Evolutionary conservation across 2,113 vertebrate genomes (phyloP), one percentile per base, ranked within the genome.

Genomic region (Myiozetetes cayanensis): DNA sequence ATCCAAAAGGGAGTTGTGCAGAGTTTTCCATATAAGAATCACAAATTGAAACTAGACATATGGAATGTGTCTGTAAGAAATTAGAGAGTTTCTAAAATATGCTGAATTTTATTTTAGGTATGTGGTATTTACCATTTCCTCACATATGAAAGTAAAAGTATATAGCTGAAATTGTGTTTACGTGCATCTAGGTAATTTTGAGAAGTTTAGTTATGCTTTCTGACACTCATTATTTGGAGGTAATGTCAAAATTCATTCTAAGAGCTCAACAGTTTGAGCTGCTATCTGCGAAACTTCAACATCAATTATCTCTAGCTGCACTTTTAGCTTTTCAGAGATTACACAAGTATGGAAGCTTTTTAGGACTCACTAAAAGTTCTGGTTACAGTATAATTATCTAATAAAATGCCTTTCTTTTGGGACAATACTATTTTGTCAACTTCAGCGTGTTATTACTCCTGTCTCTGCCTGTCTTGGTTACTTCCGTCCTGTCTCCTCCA

Each of bases 51-150:
- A 63, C 7, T 35, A 41, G 10, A 39, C 19, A 47, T 8, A 37
- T 0, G 0, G 0, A n/a, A 47, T 59, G 6, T 41, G 3, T 47
- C 19, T 33, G 44, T 41, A 66, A 84, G 50, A 80, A 93, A 58
- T 39, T 14, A 33, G 27, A 79, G 27, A 75, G 6, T 52, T 90
- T 75, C 74, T 92, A 74, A 89, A 89, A 23, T 58, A 47, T 0
- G 2, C 5, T 77, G 17, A 71, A 12, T 76, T 65, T 74, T 87
- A 18, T 58, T 79, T 72, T 73, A 56, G 13, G 3, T 76, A 11
- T 66, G 9, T 67, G 37, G 2, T 71, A 30, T 87, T 88, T 90
- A 75, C 23, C 2, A 2, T 73, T 88, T 77, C 24, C n/a, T 56
- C 18, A 37, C 4, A 11, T 66, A 31, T 10, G 17, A 76, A 80